Percentiles rank a stretch among this genome's conserved stretches.
Evolutionary conservation across 2,113 vertebrate genomes (phyloP).

Genomic region (Raphicerus campestris): DNA sequence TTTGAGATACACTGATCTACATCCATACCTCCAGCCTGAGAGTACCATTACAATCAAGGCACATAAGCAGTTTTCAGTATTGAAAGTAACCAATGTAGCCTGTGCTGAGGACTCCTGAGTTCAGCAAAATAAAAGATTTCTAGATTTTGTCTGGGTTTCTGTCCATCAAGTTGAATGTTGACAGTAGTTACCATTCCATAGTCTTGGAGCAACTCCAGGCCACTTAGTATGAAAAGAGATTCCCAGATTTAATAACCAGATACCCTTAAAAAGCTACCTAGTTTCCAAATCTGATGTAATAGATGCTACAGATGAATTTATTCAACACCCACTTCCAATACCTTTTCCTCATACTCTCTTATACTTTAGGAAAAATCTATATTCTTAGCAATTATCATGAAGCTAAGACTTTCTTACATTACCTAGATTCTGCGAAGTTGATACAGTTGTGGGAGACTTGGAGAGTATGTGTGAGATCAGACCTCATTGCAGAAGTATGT

Average conservation of each 20-base stretch:
- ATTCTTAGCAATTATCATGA: neutral
- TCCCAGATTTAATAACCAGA: neutral
- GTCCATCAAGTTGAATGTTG: neutral
- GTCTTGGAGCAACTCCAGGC: neutral
- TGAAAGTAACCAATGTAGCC: neutral
- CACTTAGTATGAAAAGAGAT: neutral
- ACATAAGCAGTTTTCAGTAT: neutral
- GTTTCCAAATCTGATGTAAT: neutral
- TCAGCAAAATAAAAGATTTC: neutral
- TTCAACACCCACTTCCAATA: neutral
- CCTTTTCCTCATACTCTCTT: neutral
- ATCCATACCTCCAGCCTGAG: neutral
- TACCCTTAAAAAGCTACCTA: neutral
- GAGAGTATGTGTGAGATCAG: neutral
- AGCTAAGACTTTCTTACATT: neutral
- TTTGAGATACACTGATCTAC: neutral
- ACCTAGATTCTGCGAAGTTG: neutral
- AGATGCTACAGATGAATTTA: neutral
- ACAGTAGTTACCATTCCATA: neutral
- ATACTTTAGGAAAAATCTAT: neutral
- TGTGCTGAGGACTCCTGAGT: neutral
- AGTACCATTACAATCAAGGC: neutral
- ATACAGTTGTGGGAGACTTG: neutral
- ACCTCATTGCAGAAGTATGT: neutral
- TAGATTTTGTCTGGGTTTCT: slow-evolving; percentile 13